Evolutionary conservation across 2,797 vertebrate genomes (phyloP).

Genomic region (Manis crassicaudata): DNA sequence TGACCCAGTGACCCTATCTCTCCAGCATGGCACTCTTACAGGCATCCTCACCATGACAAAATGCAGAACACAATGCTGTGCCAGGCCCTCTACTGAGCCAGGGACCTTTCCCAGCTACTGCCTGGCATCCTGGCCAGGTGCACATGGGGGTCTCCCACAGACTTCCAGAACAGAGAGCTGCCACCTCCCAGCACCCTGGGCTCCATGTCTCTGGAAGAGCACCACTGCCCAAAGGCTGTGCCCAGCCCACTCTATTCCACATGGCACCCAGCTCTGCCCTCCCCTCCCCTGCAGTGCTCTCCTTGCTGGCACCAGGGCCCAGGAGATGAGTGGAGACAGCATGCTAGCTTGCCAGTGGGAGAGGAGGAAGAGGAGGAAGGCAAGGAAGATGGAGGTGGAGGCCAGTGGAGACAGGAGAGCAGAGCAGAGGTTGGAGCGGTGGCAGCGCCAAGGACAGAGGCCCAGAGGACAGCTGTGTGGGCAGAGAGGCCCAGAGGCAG

Average conservation of each 20-base stretch:
- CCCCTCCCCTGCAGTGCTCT: not conserved
- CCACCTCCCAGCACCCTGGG: too few relatives aligned
- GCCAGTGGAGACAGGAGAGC: not conserved
- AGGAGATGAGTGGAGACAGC: accelerated
- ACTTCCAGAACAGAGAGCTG: too few relatives aligned
- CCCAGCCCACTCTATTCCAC: too few relatives aligned
- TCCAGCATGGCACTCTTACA: not conserved
- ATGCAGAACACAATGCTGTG: not conserved
- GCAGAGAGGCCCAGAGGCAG: too few relatives aligned
- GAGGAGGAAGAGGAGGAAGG: not conserved
- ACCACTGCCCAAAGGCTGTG: accelerated
- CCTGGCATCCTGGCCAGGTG: not conserved
- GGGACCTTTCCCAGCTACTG: not conserved
- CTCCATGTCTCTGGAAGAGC: not conserved
- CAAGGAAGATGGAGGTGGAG: not conserved
- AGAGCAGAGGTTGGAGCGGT: too few relatives aligned
- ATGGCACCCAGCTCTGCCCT: not conserved
- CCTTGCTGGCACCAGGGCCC: not conserved
- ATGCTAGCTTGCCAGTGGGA: not conserved
- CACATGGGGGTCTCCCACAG: not conserved
- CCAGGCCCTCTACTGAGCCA: not conserved
- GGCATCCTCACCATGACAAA: not conserved
- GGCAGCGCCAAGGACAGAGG: too few relatives aligned
- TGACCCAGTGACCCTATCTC: not conserved
- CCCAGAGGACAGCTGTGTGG: too few relatives aligned